Base-by-base conservation (phyloP, 2,113 vertebrate genomes). In the Chlorodrepanis virens region DNA sequence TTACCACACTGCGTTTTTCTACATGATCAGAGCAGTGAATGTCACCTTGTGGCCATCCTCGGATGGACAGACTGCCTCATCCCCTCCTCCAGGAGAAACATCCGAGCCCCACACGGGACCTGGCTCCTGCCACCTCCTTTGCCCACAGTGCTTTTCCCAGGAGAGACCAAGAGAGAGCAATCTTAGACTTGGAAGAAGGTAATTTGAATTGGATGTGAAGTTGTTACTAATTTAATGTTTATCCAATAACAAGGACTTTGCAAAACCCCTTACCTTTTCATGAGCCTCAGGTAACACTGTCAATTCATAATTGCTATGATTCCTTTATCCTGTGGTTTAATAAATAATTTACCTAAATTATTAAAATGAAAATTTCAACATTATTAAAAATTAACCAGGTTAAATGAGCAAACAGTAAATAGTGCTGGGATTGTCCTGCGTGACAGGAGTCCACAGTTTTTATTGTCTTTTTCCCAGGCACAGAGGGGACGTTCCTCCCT, bases 321-420 rank as follows among this genome's bases (percentile, higher is more conserved):
- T 96, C 96, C 94, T 98, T 98, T 97, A 97, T 97, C 97, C 97
- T 60, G 90, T 21, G 70, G 95, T 97, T 98, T 97, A 97, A 98
- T 98, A 98, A 98, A 98, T 98, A 98, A 98, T 98, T 98, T 98
- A 98, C 96, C 90, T 98, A 97, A 98, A 98, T 98, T 98, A 98
- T 98, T 98, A 98, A 98, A 98, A 98, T 95, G 97, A 98, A 98
- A 98, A 98, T 98, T 97, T 98, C 98, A 98, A 98, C 97, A 98
- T 97, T 97, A 98, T 98, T 98, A 98, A 98, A 98, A 98, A 98
- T 98, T 98, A 98, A 98, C 97, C 96, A 98, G 93, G 97, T 97
- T 98, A 98, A 98, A 98, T 97, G 97, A 98, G 97, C 96, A 97
- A 94, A 95, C 96, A 96, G 97, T 98, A 98, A 98, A 98, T 97